These are phyloP conservation scores for Drosophila parvula DNA, from an alignment of 1,140 invertebrate genomes.

Conservation along the genomic window DNA sequence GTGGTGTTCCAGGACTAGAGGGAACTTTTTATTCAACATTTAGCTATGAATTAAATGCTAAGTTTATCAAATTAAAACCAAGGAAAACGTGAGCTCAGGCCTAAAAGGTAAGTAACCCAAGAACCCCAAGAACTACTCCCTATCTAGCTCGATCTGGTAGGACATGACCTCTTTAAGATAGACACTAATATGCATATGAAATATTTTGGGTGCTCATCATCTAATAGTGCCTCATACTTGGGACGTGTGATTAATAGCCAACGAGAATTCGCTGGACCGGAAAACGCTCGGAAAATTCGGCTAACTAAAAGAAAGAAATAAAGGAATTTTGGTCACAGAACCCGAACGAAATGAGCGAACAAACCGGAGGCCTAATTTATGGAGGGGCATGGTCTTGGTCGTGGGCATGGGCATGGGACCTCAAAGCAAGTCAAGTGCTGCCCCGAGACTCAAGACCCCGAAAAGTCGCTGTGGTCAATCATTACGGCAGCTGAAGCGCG, in stretches of 20 bases:
- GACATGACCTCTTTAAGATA: conserved; percentile 51
- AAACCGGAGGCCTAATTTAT: conserved; percentile 22
- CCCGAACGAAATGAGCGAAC: not conserved
- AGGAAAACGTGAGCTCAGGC: not conserved
- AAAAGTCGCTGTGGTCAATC: conserved; percentile 45
- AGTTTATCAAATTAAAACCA: not conserved
- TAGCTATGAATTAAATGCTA: not conserved
- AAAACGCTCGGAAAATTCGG: conserved; percentile 65
- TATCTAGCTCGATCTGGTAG: conserved; percentile 42
- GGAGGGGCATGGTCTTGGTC: conserved; percentile 2
- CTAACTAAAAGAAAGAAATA: conserved; percentile 44
- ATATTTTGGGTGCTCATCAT: conserved; percentile 46
- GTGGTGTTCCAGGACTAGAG: not conserved
- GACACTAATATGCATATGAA: conserved; percentile 64
- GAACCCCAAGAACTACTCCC: not conserved
- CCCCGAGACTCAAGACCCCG: conserved; percentile 22
- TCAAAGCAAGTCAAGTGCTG: conserved; percentile 5
- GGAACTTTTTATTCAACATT: no score
- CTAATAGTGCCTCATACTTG: conserved; percentile 49
- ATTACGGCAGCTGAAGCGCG: conserved; percentile 80
- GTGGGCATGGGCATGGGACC: conserved; percentile 2
- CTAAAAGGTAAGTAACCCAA: not conserved
- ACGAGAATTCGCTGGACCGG: conserved; percentile 50
- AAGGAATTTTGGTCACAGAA: conserved; percentile 21
- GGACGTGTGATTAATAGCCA: conserved; percentile 68